Evolutionary conservation across 2,888 invertebrate genomes (phyloP).

Genomic region (Urechis unicinctus): DNA sequence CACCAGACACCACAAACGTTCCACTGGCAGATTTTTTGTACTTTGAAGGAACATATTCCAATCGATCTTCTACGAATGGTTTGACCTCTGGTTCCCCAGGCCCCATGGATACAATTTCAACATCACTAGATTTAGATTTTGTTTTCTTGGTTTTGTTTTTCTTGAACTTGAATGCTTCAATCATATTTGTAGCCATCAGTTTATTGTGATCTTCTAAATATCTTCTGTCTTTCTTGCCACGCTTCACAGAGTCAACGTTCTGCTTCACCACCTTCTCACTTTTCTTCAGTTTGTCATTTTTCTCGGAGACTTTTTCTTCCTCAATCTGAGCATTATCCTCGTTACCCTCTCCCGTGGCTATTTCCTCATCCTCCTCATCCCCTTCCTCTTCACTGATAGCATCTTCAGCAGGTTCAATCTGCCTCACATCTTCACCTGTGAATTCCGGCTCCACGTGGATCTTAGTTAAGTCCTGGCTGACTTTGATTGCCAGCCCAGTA

Average conservation of each 20-base stretch:
- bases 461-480: slow-evolving; percentile 47
- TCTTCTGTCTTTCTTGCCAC: not conserved
- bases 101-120: too few species aligned
- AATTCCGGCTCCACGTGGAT: slow-evolving; percentile 47
- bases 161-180: slow-evolving; percentile 10
- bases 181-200: too few species aligned
- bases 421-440: slow-evolving; percentile 42
- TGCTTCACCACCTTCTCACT: not conserved
- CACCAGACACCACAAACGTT: too few species aligned
- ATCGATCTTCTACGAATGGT: too few species aligned
- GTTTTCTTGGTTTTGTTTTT: slow-evolving; percentile 7
- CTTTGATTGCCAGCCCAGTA: slow-evolving; percentile 7
- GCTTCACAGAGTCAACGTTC: not conserved
- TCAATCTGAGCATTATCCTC: slow-evolving; percentile 15
- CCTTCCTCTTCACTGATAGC: slow-evolving; percentile 2
- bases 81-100: too few species aligned
- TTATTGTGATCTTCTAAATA: too few species aligned
- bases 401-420: not conserved
- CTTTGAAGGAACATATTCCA: too few species aligned
- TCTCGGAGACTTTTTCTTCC: slow-evolving; percentile 11
- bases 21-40: too few species aligned
- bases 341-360: slow-evolving; percentile 4
- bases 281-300: slow-evolving; percentile 1
- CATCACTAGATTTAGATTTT: too few species aligned
- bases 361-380: slow-evolving; percentile 4